Conservation (phyloP, 2,797 vertebrate genomes). For the Salmo trutta region DNA sequence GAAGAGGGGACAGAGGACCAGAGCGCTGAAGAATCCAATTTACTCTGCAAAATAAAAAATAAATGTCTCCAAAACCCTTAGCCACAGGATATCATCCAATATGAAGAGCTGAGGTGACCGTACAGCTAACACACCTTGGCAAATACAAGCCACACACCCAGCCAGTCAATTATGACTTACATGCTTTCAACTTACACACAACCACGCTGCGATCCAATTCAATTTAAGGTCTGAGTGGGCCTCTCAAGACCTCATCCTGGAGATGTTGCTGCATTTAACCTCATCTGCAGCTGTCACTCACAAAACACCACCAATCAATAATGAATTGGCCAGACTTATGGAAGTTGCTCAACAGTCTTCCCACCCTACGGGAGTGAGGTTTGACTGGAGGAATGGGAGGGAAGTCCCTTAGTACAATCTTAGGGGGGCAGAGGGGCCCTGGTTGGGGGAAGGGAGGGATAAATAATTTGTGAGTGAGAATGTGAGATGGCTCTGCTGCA, state of each 20-base stretch:
- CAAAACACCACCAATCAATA: conserved; percentile 56
- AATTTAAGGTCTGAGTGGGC: conserved; percentile 36
- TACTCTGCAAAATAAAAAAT: conserved; percentile 7
- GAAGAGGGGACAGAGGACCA: too few relatives aligned
- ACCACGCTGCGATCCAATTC: conserved; percentile 44
- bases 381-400: background rate
- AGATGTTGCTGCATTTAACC: conserved; percentile 31
- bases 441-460: background rate
- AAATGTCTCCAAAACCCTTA: conserved; percentile 5
- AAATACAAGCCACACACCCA: conserved; percentile 14
- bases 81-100: background rate
- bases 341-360: conserved; percentile 21
- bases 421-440: conserved; percentile 16
- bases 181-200: conserved; percentile 25
- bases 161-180: conserved; percentile 25
- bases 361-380: background rate
- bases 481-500: conserved; percentile 24
- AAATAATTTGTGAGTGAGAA: conserved; percentile 34
- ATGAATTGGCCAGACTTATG: conserved; percentile 15
- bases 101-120: background rate
- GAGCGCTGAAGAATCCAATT: background rate
- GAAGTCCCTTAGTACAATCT: too few relatives aligned
- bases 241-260: conserved; percentile 34
- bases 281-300: conserved; percentile 47
- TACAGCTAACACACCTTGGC: conserved; percentile 12